phyloP scores from a whole-genome alignment of 2,888 invertebrate species.

The Coleophora flavipennella region DNA sequence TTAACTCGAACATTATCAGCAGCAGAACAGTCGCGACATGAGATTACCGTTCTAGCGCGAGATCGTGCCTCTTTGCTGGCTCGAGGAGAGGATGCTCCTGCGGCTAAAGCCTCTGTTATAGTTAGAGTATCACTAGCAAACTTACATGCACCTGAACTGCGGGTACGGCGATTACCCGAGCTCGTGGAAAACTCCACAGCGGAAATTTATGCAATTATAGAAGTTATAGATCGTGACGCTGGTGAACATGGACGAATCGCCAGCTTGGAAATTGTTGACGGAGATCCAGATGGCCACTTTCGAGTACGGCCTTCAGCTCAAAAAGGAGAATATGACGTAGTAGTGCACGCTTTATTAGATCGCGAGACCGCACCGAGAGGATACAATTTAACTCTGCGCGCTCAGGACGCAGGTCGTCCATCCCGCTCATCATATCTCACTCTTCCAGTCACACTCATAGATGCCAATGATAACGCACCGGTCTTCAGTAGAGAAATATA shows the following conservation, averaged over 20 bases:
- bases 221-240: constrained; percentile 85
- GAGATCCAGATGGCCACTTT: constrained; percentile 93
- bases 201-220: constrained; percentile 91
- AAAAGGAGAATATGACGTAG: constrained; percentile 83
- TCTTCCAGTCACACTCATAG: constrained; percentile 85
- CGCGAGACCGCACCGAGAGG: constrained; percentile 84
- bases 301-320: constrained; percentile 77
- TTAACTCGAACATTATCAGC: constrained; percentile 84
- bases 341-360: constrained; percentile 83
- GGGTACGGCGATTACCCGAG: constrained; percentile 84
- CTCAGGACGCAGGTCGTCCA: constrained; percentile 87
- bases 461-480: constrained; percentile 89
- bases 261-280: constrained; percentile 86
- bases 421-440: constrained; percentile 84
- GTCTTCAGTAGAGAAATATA: constrained; percentile 90
- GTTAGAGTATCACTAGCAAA: constrained; percentile 88
- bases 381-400: constrained; percentile 90
- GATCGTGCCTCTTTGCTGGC: constrained; percentile 83
- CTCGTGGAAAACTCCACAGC: constrained; percentile 86
- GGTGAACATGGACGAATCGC: constrained; percentile 90
- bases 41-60: constrained; percentile 85
- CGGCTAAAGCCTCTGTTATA: constrained; percentile 83
- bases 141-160: constrained; percentile 87
- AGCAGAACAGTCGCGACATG: constrained; percentile 78
- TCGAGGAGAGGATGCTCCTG: constrained; percentile 70